Evolutionary conservation across 2,888 invertebrate genomes (phyloP), one percentile per base, ranked within the genome.

Genomic region (Mesoligia furuncula): DNA sequence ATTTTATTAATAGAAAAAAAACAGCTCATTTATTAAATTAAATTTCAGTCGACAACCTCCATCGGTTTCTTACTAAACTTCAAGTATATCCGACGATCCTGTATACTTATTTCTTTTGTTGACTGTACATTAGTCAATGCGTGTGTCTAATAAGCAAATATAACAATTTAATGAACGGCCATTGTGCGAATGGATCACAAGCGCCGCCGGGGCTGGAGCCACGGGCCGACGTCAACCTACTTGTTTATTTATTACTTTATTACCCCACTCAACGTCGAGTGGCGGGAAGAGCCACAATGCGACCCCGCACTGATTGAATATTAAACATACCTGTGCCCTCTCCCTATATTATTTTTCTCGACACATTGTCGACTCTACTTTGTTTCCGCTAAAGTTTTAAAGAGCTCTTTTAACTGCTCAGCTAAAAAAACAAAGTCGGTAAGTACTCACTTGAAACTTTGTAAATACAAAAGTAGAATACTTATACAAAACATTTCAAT

Each of bases 231-330:
- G 89, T 89, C 91, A 88, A 86, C 87, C 92, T 93, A 91, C 94
- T 95, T 94, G 93, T 94, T 94, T 95, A 95, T 95, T 94, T 95
- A 95, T 94, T 92, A 93, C 94, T 93, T 95, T 95, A 94, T 94
- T 93, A 93, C 94, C 95, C 93, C 93, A 94, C 93, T 95, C 94
- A 92, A 92, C 90, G 93, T 91, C 87, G 94, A 94, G 93, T 93
- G 94, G 93, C 92, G 92, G 93, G 90, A 92, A 92, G 90, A 92
- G 92, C 92, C 93, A 94, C 94, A 94, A 93, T 93, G 92, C 91
- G 92, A 92, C 93, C 93, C 92, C 90, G 82, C 91, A 90, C 93
- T 93, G 93, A 95, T 95, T 94, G 93, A 95, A 95, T 95, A 95
- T 94, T 94, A 93, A 95, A 93, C 92, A 92, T 91, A 90, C 90